phyloP scores from a whole-genome alignment of 2,888 invertebrate genomes.

The Caenorhabditis sp. region DNA sequence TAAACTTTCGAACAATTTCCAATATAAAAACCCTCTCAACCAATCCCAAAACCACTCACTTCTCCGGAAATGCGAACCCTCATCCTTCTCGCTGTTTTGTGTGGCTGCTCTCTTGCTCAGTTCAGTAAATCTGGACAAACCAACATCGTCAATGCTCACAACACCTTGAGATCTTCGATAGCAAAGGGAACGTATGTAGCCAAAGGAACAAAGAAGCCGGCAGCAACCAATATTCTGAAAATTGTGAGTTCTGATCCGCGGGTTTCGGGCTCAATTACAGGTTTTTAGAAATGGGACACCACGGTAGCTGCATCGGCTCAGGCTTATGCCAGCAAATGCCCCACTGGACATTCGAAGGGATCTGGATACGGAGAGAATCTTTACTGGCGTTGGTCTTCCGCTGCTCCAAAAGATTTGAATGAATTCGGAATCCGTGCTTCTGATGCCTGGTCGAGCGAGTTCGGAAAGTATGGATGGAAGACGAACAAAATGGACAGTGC shows the following conservation, averaged over 20 bases:
- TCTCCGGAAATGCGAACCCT: neutral
- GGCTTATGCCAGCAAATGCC: conserved; percentile 26
- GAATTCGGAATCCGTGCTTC: conserved; percentile 16
- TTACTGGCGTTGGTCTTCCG: conserved; percentile 17
- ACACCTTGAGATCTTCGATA: conserved; percentile 39
- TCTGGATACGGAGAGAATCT: conserved; percentile 41
- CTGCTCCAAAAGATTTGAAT: neutral
- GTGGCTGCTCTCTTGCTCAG: neutral
- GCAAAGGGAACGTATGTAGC: conserved; percentile 46
- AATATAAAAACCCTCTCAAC: neutral
- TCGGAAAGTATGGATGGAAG: conserved; percentile 59
- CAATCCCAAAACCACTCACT: neutral
- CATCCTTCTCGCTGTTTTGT: neutral
- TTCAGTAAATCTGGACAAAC: conserved; percentile 20
- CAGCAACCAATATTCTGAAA: conserved; percentile 27
- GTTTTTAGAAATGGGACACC: conserved; percentile 36
- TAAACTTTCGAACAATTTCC: conserved; percentile 10
- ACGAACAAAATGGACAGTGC: conserved; percentile 29
- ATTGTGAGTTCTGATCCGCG: conserved; percentile 12
- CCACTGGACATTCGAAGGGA: conserved; percentile 33
- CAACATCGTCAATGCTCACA: conserved; percentile 30
- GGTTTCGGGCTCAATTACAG: neutral
- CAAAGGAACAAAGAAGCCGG: conserved; percentile 19
- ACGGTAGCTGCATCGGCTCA: conserved; percentile 32
- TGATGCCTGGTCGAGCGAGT: conserved; percentile 53